Evolutionary conservation across 2,113 vertebrate species (phyloP), one percentile per base, ranked within the genome.

Genomic region (Toxotes chatareus): DNA sequence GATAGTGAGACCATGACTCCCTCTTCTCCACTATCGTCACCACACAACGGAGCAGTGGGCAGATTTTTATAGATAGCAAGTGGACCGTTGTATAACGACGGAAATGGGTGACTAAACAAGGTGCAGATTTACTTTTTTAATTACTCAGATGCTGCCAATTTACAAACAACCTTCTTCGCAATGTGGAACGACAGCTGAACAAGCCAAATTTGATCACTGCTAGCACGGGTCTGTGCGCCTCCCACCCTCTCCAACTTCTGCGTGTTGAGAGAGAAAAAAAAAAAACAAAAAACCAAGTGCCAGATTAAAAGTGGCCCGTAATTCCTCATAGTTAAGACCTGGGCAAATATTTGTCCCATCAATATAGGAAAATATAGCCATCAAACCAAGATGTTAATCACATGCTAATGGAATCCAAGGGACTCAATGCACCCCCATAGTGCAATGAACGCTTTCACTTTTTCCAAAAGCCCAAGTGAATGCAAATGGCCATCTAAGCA

Each of bases 301-400:
- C 70, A 89, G 78, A 87, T 91, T 89, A 82, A 87, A 84, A 89
- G 83, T 64, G 83, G 65, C 84, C 82, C 76, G 82, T 90, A 84
- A 91, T 88, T 94, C 86, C 75, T 87, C 89, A 64, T 74, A 67
- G 86, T 86, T 92, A 93, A 93, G 88, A 84, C 88, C 81, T 85
- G 84, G 75, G 86, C 90, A 93, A 94, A 94, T 94, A 94, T 94
- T 94, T 94, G 89, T 91, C 90, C 87, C 90, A 93, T 93, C 93
- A 93, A 93, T 93, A 90, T 89, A 42, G 44, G 84, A 89, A 93
- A 92, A 94, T 94, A 93, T 94, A 93, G 92, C 90, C 93, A 92
- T 94, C 93, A 94, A 91, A 70, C 73, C 61, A 60, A 92, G 88
- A 92, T 92, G 91, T 74, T 93, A 94, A 94, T 94, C 89, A 92